phyloP scores from a whole-genome alignment of 2,888 invertebrate species.

The Cryptus viduatorius region DNA sequence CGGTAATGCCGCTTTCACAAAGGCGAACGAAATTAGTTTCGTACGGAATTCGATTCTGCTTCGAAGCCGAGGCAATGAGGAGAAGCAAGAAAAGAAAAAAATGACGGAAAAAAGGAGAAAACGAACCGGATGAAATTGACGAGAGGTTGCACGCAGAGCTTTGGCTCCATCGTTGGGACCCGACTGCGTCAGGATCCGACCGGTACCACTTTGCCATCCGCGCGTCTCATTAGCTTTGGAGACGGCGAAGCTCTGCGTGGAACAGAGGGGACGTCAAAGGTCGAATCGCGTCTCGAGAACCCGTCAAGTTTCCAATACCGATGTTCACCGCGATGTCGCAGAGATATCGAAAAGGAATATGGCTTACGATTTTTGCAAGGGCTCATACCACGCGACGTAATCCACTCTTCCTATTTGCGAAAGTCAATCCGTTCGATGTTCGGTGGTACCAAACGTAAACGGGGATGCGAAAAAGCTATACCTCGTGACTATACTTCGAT shows the following conservation, averaged over 20 bases:
- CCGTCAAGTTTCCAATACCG: neutral
- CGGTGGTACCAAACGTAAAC: slow-evolving; percentile 23
- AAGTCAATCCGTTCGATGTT: neutral
- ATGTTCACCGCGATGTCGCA: neutral
- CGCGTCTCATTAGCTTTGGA: slow-evolving; percentile 30
- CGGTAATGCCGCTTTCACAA: slow-evolving; percentile 79
- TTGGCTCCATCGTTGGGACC: slow-evolving; percentile 51
- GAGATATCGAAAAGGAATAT: neutral
- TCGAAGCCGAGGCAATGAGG: slow-evolving; percentile 51
- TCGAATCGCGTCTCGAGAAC: neutral
- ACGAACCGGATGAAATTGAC: slow-evolving; percentile 50
- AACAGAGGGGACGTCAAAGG: neutral
- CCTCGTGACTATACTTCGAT: neutral
- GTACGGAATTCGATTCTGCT: slow-evolving; percentile 80
- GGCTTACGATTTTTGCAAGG: neutral
- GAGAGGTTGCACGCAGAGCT: slow-evolving; percentile 52
- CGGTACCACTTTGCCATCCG: slow-evolving; percentile 30
- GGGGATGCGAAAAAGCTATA: slow-evolving; percentile 22
- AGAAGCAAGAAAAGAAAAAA: slow-evolving; percentile 46
- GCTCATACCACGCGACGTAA: neutral
- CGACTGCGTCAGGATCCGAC: slow-evolving; percentile 18
- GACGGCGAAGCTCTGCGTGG: neutral
- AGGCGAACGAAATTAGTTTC: slow-evolving; percentile 83
- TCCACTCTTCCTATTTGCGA: no score
- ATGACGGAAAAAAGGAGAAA: slow-evolving; percentile 34